Evolutionary conservation across 2,888 invertebrate genomes (phyloP), one percentile per base, ranked within the genome.

Genomic region (Euclidia mi): DNA sequence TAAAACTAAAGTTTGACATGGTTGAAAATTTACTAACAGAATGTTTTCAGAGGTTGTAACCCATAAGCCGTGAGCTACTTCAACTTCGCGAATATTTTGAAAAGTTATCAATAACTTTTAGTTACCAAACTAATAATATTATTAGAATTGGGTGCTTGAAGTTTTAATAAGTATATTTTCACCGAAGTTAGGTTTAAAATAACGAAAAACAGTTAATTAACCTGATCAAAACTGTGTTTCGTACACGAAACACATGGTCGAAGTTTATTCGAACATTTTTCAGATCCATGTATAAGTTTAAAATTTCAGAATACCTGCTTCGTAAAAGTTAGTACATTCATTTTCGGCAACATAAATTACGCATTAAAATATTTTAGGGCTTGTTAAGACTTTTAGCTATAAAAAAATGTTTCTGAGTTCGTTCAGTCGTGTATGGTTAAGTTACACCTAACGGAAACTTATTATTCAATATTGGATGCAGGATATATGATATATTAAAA

Each of bases 161-260:
- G 56, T 66, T 66, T 52, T 35, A 37, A 25, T 28, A 43, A 65
- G 43, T 61, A 57, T 49, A 72, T 67, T 71, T n/a, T n/a, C n/a
- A n/a, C n/a, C n/a, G n/a, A n/a, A n/a, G n/a, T n/a, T n/a, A n/a
- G n/a, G n/a, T n/a, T n/a, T n/a, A n/a, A n/a, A n/a, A n/a, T n/a
- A n/a, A n/a, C n/a, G n/a, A n/a, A n/a, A n/a, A n/a, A n/a, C n/a
- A n/a, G 63, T 69, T 65, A 70, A 52, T 60, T 57, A 61, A 49
- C 57, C 55, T 37, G 63, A 58, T 70, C 56, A 62, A n/a, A n/a
- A 63, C 51, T 31, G 73, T 73, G 71, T 73, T 73, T 56, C 63
- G 55, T 70, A 73, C 63, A 73, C 63, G 60, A 69, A 62, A 71
- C 65, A 62, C 63, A 73, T 44, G 73, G 61, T n/a, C 20, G 35